Evolutionary conservation across 2,797 vertebrate genomes (phyloP), one percentile per base, ranked within the genome.

Genomic region (Leptatherina wallacei): DNA sequence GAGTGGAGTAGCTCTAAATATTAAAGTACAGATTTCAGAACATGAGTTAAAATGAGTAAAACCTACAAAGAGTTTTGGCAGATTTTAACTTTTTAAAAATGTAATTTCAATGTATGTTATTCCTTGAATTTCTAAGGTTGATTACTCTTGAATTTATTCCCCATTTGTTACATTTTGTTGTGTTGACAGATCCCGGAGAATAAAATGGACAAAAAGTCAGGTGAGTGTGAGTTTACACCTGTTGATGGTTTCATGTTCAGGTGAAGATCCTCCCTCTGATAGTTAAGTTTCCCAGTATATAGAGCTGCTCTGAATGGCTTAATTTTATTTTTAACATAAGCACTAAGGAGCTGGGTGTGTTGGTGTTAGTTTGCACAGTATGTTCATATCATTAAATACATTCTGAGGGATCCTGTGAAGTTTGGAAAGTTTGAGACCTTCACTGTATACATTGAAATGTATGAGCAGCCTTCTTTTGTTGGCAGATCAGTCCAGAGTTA

Each of bases 161-260:
- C 2, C 24, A 27, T 27, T 27, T 27, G 24, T 27, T 2, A 27
- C 24, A 27, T 27, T 27, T 27, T 27, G 24, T 27, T 27, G 35
- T 80, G 30, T 78, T 58, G 13, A 11, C 73, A 91, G 90, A 60
- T 61, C 1, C 22, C 59, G 0, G 76, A 73, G 2, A 51, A 49
- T 14, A 82, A 86, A 76, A n/a, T 4, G 36, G 71, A 75, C 18
- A 85, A 75, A 38, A 75, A 72, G 44, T 20, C 65, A 72, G 85
- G 91, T 91, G 54, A 80, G 89, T 89, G 65, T 75, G 85, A 0
- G 12, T 30, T 42, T 8, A 29, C 5, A 9, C 12, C 0, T 0
- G 22, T 1, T 22, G 40, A 40, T 13, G 10, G 38, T 11, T 40
- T 11, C 24, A 5, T 16, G 47, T 8, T 8, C n/a, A 2, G 3